Evolutionary conservation across 2,113 vertebrate species (phyloP), one percentile per base, ranked within the genome.

Genomic region (Galeopterus variegatus): DNA sequence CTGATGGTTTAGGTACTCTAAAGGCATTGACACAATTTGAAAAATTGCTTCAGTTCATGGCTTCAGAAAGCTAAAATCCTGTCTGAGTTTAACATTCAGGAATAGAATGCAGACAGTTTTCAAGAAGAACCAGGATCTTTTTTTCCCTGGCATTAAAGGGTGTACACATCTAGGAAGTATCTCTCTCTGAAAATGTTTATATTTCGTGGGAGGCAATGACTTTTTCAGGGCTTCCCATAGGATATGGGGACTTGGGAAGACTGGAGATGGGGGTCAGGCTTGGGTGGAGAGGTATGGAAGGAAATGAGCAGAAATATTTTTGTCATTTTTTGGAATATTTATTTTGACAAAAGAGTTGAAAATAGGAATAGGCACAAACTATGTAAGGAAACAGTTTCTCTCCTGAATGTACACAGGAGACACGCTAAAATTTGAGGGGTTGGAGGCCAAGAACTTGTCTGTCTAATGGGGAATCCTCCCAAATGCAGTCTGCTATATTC

Each of bases 271-370:
- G 31, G 2, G 23, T 24, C 9, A 50, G 52, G 48, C 15, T 56
- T 41, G 56, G 41, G 36, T 56, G 33, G 45, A 76, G 19, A 70
- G 48, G 12, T 62, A 5, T 41, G 17, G n/a, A 36, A 62, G 45
- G 26, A 28, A 73, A 0, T 24, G 36, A 81, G 50, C 70, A 24
- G 36, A 93, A 83, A 50, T 45, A 70, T 10, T 65, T 72, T 31
- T 73, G 36, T 83, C 19, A 31, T 60, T 92, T 90, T 82, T 75
- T 65, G 84, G 36, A 96, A 50, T 21, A 52, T 48, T 67, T 93
- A 56, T 88, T 93, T 48, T 75, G 18, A 50, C 18, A 60, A 50
- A 77, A 48, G 26, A 50, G 2, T 48, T 82, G 23, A 24, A 52
- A 52, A 31, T 62, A 85, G 24, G 8, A 69, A 33, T 80, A 54